Percentiles rank a stretch among this genome's conserved stretches.
phyloP scores from a whole-genome alignment of 64 coral and sea anemone genomes.

The Pachyseris speciosa region DNA sequence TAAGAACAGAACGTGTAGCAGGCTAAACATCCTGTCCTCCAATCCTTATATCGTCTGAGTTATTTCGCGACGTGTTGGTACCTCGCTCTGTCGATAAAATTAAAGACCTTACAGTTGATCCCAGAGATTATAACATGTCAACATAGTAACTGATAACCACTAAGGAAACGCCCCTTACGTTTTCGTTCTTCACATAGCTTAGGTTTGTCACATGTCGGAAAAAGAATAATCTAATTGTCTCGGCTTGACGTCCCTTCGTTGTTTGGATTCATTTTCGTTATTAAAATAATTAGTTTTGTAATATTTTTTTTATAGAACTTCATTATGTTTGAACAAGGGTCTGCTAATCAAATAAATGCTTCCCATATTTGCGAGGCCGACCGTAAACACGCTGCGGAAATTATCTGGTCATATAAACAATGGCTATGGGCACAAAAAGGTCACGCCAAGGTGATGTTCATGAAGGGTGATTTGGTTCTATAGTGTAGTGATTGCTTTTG shows the following conservation, averaged over 20 bases:
- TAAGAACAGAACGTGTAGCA: neutral
- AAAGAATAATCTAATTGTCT: neutral
- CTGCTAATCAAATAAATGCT: too few relatives aligned
- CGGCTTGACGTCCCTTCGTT: neutral
- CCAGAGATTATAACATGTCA: neutral
- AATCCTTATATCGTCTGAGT: neutral
- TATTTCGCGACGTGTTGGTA: neutral
- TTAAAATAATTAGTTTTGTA: too few relatives aligned
- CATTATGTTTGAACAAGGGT: too few relatives aligned
- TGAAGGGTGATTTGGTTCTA: too few relatives aligned
- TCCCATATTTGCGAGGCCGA: too few relatives aligned
- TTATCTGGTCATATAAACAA: too few relatives aligned
- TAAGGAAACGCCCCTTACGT: neutral
- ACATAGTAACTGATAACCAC: neutral
- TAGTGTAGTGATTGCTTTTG: too few relatives aligned
- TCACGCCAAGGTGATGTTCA: too few relatives aligned
- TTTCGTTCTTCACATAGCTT: neutral
- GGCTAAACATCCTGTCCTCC: neutral
- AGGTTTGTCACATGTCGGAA: neutral
- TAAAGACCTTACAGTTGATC: neutral
- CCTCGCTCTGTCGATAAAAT: neutral
- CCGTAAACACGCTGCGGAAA: too few relatives aligned
- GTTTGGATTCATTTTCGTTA: too few relatives aligned
- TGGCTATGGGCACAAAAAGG: too few relatives aligned
- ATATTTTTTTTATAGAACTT: too few relatives aligned